Conservation (phyloP, 2,797 vertebrate species). For the Picus viridis region DNA sequence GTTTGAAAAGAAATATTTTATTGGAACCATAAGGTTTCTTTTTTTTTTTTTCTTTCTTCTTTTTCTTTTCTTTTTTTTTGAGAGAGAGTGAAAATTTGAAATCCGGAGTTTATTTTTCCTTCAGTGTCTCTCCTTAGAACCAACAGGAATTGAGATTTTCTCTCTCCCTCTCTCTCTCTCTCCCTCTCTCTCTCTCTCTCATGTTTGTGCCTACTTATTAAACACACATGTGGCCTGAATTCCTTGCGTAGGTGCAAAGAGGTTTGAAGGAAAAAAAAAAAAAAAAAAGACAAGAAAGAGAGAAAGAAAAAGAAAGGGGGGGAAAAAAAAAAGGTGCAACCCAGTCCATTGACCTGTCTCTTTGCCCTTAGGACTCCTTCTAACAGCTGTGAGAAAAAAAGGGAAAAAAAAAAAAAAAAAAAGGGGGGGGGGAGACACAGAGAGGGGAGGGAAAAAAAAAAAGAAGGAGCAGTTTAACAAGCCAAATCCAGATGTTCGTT, state of each 20-base stretch:
- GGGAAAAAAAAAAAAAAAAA: conserved; percentile 63
- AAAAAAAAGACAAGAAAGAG: too few species aligned
- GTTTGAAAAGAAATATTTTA: conserved; percentile 75
- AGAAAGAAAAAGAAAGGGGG: not conserved
- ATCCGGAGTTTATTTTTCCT: conserved; percentile 81
- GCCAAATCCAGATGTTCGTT: conserved; percentile 84
- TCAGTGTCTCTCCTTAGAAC: conserved; percentile 73
- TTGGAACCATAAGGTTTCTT: conserved; percentile 77
- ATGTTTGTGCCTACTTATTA: conserved; percentile 77
- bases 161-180: not conserved
- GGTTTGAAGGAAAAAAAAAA: conserved; percentile 14
- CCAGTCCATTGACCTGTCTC: conserved; percentile 79
- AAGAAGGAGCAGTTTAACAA: conserved; percentile 77
- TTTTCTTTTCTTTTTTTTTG: too few species aligned
- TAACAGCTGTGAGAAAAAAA: conserved; percentile 82
- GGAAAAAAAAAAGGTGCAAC: conserved; percentile 63
- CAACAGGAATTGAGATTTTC: conserved; percentile 76
- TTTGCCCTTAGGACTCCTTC: conserved; percentile 81
- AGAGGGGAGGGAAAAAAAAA: conserved; percentile 11
- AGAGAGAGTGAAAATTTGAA: conserved; percentile 70
- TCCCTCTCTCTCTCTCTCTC: conserved; percentile 44
- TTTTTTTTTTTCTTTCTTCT: not conserved
- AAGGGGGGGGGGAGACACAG: not conserved
- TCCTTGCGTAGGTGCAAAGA: conserved; percentile 75
- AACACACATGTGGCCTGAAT: conserved; percentile 75